Percentiles rank a stretch among this genome's conserved stretches.
Evolutionary conservation across 1,140 invertebrate genomes (phyloP).

Genomic region (Trichomalopsis sarcophagae): DNA sequence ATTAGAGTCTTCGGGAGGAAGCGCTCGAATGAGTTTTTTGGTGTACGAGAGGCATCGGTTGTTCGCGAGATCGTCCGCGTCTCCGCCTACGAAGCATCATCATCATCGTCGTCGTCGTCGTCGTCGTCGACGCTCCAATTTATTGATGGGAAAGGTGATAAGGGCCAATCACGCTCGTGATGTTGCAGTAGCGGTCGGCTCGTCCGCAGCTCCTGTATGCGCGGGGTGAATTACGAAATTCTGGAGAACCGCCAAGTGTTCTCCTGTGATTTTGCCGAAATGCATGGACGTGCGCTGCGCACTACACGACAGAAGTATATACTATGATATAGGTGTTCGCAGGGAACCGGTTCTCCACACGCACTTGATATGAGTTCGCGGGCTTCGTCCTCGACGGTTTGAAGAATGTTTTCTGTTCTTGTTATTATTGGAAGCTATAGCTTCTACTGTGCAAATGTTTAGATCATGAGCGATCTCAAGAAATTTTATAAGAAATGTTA

Average conservation of each 20-base stretch:
- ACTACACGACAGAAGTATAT: constrained; percentile 8
- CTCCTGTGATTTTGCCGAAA: constrained; percentile 26
- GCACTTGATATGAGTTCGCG: constrained; percentile 29
- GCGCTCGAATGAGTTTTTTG: too few species aligned
- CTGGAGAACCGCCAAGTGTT: not conserved
- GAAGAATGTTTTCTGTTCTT: not conserved
- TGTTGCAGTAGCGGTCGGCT: not conserved
- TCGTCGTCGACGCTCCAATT: not conserved
- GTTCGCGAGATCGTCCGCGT: too few species aligned
- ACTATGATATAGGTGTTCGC: not conserved
- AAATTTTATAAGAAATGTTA: too few species aligned
- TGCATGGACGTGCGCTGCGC: not conserved
- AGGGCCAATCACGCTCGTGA: not conserved
- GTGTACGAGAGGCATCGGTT: too few species aligned
- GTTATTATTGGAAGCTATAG: too few species aligned
- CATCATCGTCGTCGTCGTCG: not conserved
- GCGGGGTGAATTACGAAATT: constrained; percentile 3
- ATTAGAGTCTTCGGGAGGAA: not conserved
- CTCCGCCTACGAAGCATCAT: too few species aligned
- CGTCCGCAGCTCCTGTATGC: not conserved
- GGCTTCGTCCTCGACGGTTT: constrained; percentile 8
- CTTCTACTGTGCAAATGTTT: too few species aligned
- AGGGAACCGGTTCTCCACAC: constrained; percentile 39
- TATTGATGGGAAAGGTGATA: not conserved
- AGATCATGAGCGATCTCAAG: too few species aligned